A percentile compares a stretch with the other conserved stretches of the same genome.
Evolutionary conservation across 1,140 invertebrate genomes (phyloP).

Genomic region (Diuraphis noxia): DNA sequence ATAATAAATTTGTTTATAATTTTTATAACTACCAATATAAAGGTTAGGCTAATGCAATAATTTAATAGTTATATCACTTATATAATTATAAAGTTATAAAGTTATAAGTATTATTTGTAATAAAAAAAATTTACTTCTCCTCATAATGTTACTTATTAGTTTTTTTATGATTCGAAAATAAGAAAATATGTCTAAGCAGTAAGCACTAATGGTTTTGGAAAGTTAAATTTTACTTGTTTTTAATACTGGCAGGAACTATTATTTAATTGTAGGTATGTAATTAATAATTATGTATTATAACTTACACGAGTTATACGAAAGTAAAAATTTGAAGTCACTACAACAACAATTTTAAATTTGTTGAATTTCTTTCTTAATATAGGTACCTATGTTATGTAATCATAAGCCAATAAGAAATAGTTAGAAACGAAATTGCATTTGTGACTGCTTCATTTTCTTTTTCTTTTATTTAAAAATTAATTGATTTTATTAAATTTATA

Average conservation of each 20-base stretch:
- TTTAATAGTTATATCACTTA: not conserved
- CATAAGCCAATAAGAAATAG: not conserved
- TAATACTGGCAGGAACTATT: not conserved
- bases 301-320: not conserved
- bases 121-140: not conserved
- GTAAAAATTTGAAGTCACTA: not conserved
- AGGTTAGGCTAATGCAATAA: not conserved
- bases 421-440: not conserved
- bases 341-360: not conserved
- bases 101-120: not conserved
- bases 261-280: not conserved
- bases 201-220: conserved; percentile 27
- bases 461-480: not conserved
- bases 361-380: not conserved
- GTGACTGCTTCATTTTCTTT: not conserved
- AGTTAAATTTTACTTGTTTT: not conserved
- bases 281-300: not conserved
- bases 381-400: not conserved
- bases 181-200: not conserved
- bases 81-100: not conserved
- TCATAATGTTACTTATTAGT: conserved; percentile 2
- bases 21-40: not conserved
- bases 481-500: not conserved
- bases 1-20: not conserved
- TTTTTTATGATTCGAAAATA: not conserved